A percentile compares a stretch with the other conserved stretches of the same genome.
Evolutionary conservation across 1,140 invertebrate species (phyloP).

Genomic region (Bombus soroeensis): DNA sequence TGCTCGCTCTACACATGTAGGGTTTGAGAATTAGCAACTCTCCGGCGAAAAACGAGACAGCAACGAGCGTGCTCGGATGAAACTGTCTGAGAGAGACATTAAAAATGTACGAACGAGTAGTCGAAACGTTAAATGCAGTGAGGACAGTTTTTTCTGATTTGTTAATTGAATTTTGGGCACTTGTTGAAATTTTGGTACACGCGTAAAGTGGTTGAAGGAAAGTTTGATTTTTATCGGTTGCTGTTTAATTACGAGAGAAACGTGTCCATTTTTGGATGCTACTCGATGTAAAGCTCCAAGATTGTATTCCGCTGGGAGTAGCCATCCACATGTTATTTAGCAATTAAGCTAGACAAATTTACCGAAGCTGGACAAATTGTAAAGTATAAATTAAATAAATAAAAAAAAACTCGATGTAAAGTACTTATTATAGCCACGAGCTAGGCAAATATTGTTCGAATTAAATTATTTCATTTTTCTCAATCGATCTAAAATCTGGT

Average conservation of each 20-base stretch:
- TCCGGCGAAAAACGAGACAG: background rate
- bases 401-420: background rate
- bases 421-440: background rate
- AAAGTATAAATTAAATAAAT: too few species aligned
- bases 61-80: background rate
- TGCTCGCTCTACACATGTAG: constrained; percentile 6
- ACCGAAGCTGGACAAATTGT: too few species aligned
- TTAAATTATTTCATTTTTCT: background rate
- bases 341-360: too few species aligned
- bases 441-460: background rate
- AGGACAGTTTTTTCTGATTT: background rate
- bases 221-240: background rate
- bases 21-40: constrained; percentile 32
- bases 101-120: background rate
- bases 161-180: background rate
- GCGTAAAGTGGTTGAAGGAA: background rate
- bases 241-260: background rate
- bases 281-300: background rate
- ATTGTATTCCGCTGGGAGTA: too few species aligned
- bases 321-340: too few species aligned
- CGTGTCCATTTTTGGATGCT: too few species aligned
- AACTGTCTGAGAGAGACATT: background rate
- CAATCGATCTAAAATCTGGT: background rate
- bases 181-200: background rate
- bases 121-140: background rate